Conservation (phyloP, 2,113 vertebrate species). For the Etheostoma cragini region DNA sequence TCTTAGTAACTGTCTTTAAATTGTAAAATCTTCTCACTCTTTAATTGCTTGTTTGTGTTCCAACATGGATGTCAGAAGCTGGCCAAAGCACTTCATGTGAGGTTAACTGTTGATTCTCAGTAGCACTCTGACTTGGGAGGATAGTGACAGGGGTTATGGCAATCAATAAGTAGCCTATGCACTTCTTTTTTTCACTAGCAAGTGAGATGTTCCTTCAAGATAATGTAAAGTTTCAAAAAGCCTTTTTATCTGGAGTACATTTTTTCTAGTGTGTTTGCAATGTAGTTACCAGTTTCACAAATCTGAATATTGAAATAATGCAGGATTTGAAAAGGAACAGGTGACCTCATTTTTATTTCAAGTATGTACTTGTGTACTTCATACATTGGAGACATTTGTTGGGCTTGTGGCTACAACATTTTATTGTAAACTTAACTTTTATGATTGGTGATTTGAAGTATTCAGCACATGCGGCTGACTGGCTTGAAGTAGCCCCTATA, state of each 20-base stretch:
- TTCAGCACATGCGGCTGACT: constrained; percentile 36
- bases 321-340: constrained; percentile 49
- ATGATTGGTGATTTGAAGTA: constrained; percentile 20
- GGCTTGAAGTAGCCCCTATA: constrained; percentile 58
- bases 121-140: constrained; percentile 60
- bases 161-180: constrained; percentile 74
- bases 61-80: constrained; percentile 64
- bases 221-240: constrained; percentile 46
- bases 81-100: constrained; percentile 69
- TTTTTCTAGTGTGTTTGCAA: constrained; percentile 28
- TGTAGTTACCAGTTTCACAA: constrained; percentile 21
- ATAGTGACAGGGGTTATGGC: constrained; percentile 56
- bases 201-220: constrained; percentile 48
- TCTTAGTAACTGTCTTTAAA: constrained; percentile 82
- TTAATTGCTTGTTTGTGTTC: constrained; percentile 56
- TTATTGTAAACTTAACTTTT: constrained; percentile 44
- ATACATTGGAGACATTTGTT: constrained; percentile 34
- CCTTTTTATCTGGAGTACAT: constrained; percentile 48
- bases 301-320: constrained; percentile 48
- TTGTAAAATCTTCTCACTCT: constrained; percentile 70
- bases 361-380: constrained; percentile 33
- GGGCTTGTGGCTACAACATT: constrained; percentile 24
- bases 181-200: constrained; percentile 50
- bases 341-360: constrained; percentile 45
- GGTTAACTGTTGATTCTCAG: constrained; percentile 72